A percentile compares a stretch with the other conserved stretches of the same genome.
Evolutionary conservation across 2,113 vertebrate species (phyloP).

Genomic region (Hystrix brachyura): DNA sequence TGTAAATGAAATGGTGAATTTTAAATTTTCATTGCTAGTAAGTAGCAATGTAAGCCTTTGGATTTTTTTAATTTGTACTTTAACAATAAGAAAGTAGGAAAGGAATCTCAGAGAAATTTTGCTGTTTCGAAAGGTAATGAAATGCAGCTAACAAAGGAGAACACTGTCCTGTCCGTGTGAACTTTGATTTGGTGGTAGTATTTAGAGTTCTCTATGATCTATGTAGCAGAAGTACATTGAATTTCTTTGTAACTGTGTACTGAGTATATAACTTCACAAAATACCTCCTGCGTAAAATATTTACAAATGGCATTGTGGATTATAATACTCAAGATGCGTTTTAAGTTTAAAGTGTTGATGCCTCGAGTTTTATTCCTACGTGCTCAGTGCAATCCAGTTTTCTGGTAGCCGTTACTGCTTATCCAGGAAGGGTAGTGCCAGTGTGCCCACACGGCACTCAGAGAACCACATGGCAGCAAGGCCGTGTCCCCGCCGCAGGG

Average conservation of each 20-base stretch:
- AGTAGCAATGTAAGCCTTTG: not conserved
- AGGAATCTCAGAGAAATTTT: conserved; percentile 53
- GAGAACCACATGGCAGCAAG: not conserved
- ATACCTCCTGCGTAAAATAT: conserved; percentile 84
- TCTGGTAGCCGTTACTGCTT: conserved; percentile 80
- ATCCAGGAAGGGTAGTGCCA: conserved; percentile 85
- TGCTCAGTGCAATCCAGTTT: conserved; percentile 81
- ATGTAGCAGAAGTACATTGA: conserved; percentile 52
- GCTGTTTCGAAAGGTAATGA: not conserved
- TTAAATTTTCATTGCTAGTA: not conserved
- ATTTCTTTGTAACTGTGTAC: conserved; percentile 48
- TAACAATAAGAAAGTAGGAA: conserved; percentile 19
- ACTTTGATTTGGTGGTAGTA: not conserved
- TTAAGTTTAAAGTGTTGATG: conserved; percentile 83
- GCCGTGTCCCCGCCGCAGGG: not conserved
- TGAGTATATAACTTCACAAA: conserved; percentile 67
- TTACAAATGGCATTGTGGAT: conserved; percentile 85
- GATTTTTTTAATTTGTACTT: conserved; percentile 3
- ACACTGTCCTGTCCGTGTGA: rapidly evolving
- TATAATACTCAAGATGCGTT: conserved; percentile 86
- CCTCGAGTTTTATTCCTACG: conserved; percentile 82
- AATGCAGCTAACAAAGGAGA: not conserved
- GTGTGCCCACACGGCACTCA: conserved; percentile 82
- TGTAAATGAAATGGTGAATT: not conserved
- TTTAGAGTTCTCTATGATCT: not conserved